phyloP scores from a whole-genome alignment of 2,888 invertebrate species.

The Osmoderma eremita region DNA sequence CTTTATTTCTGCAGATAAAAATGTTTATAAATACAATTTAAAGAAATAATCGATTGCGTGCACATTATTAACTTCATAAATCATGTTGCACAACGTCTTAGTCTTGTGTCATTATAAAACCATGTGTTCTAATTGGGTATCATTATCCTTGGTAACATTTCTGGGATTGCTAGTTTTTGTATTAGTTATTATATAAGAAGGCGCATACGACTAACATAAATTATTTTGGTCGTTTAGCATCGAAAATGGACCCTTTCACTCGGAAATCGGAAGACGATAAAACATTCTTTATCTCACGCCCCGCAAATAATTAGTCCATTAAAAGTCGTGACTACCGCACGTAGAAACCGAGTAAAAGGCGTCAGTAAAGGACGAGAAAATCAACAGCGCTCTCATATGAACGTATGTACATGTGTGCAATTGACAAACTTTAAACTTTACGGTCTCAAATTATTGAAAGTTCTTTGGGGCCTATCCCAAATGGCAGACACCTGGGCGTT shows the following conservation, averaged over 20 bases:
- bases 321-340: slow-evolving; percentile 29
- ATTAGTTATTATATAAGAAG: slow-evolving; percentile 10
- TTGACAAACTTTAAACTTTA: slow-evolving; percentile 26
- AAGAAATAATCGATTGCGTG: too few relatives aligned
- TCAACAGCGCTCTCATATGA: not conserved
- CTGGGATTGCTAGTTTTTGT: not conserved
- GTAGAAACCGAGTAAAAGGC: slow-evolving; percentile 29
- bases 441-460: slow-evolving; percentile 29
- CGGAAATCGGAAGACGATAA: slow-evolving; percentile 33
- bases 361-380: slow-evolving; percentile 27
- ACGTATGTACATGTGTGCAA: slow-evolving; percentile 11
- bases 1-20: too few relatives aligned
- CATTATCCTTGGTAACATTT: too few relatives aligned
- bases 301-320: slow-evolving; percentile 27
- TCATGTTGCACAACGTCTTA: too few relatives aligned
- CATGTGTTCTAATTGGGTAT: too few relatives aligned
- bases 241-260: slow-evolving; percentile 30
- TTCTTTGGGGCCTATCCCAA: slow-evolving; percentile 23
- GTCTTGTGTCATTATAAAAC: too few relatives aligned
- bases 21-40: too few relatives aligned
- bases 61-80: too few relatives aligned
- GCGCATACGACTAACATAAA: slow-evolving; percentile 1
- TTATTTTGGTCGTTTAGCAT: slow-evolving; percentile 25
- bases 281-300: slow-evolving; percentile 29
- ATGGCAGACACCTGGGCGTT: slow-evolving; percentile 22